These are phyloP conservation scores for Drosophila subobscura DNA, from an alignment of 1,140 invertebrate species.

Conservation along the genomic window DNA sequence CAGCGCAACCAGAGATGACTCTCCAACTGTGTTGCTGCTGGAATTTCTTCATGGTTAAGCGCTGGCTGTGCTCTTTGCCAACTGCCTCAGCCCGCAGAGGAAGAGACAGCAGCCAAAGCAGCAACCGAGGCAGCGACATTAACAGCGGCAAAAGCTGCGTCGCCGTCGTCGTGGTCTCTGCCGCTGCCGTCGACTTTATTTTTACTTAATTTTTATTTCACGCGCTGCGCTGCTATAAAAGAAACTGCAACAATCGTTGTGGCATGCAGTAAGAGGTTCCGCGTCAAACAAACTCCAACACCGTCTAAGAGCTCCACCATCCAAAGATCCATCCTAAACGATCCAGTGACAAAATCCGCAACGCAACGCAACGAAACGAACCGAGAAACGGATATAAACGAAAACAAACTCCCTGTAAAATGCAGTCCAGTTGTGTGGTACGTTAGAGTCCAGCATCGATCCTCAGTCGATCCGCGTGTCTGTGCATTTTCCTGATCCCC, in stretches of 20 bases:
- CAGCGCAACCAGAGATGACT: conserved; percentile 54
- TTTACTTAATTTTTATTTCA: conserved; percentile 80
- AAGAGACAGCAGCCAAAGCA: not conserved
- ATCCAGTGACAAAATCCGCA: conserved; percentile 28
- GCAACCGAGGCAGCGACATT: not conserved
- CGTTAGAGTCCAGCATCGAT: too few relatives aligned
- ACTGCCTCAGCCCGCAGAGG: conserved; percentile 47
- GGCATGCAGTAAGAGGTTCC: conserved; percentile 82
- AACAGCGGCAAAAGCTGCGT: conserved; percentile 10
- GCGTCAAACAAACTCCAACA: conserved; percentile 69
- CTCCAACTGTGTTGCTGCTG: conserved; percentile 47
- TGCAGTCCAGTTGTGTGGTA: conserved; percentile 83
- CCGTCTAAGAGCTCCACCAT: conserved; percentile 2
- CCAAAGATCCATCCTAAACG: conserved; percentile 4
- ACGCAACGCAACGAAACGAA: conserved; percentile 15
- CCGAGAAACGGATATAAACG: conserved; percentile 49
- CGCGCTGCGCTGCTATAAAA: conserved; percentile 80
- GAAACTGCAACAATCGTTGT: conserved; percentile 78
- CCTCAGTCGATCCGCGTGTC: too few relatives aligned
- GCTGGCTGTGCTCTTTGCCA: conserved; percentile 71
- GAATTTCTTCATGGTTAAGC: conserved; percentile 76
- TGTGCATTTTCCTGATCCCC: too few relatives aligned
- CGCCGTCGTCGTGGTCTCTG: conserved; percentile 23
- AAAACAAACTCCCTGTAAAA: conserved; percentile 44
- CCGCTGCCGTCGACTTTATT: conserved; percentile 46